Percentiles rank a stretch among this genome's conserved stretches.
Evolutionary conservation across 2,888 invertebrate genomes (phyloP).

Genomic region (Parascotia fuliginaria): DNA sequence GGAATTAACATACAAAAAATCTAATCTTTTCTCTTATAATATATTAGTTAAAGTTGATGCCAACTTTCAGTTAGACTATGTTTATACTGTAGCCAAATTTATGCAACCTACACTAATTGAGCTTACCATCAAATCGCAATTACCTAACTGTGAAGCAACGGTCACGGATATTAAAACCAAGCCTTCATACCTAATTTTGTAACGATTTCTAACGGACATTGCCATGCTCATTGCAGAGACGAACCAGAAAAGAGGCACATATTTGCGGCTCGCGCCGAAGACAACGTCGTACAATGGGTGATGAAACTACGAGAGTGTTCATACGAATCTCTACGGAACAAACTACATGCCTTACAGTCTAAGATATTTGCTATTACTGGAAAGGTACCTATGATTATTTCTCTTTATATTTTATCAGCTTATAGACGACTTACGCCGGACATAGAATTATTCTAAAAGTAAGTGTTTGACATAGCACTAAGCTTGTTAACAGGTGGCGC

Average conservation of each 20-base stretch:
- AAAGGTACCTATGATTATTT: conserved; percentile 70
- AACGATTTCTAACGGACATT: background rate
- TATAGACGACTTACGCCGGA: too few species aligned
- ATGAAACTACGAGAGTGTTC: conserved; percentile 88
- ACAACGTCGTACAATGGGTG: conserved; percentile 90
- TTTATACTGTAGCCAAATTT: background rate
- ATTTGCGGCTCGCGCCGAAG: conserved; percentile 89
- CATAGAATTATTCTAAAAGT: too few species aligned
- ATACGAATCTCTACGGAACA: conserved; percentile 89
- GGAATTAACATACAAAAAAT: too few species aligned
- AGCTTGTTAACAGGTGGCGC: too few species aligned
- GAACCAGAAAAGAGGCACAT: conserved; percentile 89
- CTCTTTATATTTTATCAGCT: background rate
- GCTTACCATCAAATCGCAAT: background rate
- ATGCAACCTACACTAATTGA: background rate
- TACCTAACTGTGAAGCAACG: background rate
- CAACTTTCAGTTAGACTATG: background rate
- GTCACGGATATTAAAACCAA: background rate
- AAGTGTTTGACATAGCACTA: too few species aligned
- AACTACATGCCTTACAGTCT: conserved; percentile 87
- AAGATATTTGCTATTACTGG: conserved; percentile 89
- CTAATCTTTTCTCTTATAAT: too few species aligned
- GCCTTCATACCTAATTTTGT: background rate
- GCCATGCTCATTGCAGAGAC: conserved; percentile 59
- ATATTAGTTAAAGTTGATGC: too few species aligned